Evolutionary conservation across 2,113 vertebrate species (phyloP), one percentile per base, ranked within the genome.

Genomic region (Eurystomus gularis): DNA sequence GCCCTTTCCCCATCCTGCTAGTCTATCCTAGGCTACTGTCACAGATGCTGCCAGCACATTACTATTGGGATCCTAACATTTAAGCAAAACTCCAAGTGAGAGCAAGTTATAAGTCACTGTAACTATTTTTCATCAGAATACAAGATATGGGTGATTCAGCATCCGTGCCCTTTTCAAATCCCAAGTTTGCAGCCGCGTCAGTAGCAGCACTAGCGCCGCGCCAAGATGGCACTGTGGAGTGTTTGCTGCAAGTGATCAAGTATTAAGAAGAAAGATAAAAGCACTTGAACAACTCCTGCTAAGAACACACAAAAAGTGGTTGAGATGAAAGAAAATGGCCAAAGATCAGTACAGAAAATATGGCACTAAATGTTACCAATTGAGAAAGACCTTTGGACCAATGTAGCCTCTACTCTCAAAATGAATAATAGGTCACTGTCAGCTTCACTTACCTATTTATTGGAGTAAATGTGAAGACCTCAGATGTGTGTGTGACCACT

Each of bases 81-180:
- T 68, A 73, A 73, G 46, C 19, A 62, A 71, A 87, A 69, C 37
- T 52, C 51, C 12, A 42, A 52, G 33, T 37, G 23, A 88, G n/a
- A 82, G n/a, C 69, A 92, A 88, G 44, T 29, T 77, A 18, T 81
- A 92, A 88, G 60, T 49, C 76, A 58, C 7, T 61, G 29, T 52
- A 85, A 73, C 54, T 62, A 42, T 66, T 91, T 92, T 93, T 62
- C 68, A 51, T 37, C 29, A 51, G 54, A 81, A 81, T 58, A 80
- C 23, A 92, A 81, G 72, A 82, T 52, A 26, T 24, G 11, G 15
- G 42, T 93, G 86, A 94, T 81, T 96, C 93, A 93, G 82, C 46
- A 81, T 23, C 91, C 4, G 0, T 78, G 76, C 28, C 76, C 86
- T 90, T 94, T 90, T 42, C 65, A 83, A 86, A 91, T 82, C 73